Conservation (phyloP, 2,797 vertebrate genomes). For the Sebastes elongatus region DNA sequence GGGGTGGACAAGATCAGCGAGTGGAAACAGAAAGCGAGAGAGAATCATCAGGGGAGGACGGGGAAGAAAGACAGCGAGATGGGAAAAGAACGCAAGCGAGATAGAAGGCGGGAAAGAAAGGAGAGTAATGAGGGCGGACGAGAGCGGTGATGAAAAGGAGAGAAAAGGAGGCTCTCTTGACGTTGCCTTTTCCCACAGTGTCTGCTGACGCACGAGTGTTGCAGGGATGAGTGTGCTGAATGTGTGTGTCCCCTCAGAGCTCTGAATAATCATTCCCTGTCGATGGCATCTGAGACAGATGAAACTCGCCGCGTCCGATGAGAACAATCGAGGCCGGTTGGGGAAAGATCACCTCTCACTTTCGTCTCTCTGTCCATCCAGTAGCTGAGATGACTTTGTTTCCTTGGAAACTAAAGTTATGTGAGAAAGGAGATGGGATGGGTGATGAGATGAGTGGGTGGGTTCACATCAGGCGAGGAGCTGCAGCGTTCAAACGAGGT, state of each 20-base stretch:
- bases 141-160: slow-evolving; percentile 12
- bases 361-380: neutral
- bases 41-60: neutral
- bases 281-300: slow-evolving; percentile 5
- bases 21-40: neutral
- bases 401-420: slow-evolving; percentile 48
- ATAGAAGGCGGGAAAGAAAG: slow-evolving; percentile 2
- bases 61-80: neutral
- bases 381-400: slow-evolving; percentile 30
- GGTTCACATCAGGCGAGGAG: slow-evolving; percentile 40
- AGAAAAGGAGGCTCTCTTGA: slow-evolving; percentile 23
- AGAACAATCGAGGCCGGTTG: slow-evolving; percentile 8
- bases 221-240: slow-evolving; percentile 20
- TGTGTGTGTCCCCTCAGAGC: slow-evolving; percentile 5
- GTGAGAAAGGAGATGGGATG: slow-evolving; percentile 2
- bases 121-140: slow-evolving; percentile 42
- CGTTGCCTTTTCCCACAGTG: neutral
- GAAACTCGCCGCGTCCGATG: slow-evolving; percentile 8
- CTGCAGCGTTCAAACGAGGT: slow-evolving; percentile 37
- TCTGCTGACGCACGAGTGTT: slow-evolving; percentile 9
- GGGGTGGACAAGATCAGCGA: neutral
- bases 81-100: neutral
- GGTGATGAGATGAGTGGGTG: slow-evolving; percentile 36
- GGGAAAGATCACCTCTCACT: neutral
- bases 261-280: slow-evolving; percentile 38